Conservation (phyloP, 2,113 vertebrate genomes). For the Saccopteryx bilineata region DNA sequence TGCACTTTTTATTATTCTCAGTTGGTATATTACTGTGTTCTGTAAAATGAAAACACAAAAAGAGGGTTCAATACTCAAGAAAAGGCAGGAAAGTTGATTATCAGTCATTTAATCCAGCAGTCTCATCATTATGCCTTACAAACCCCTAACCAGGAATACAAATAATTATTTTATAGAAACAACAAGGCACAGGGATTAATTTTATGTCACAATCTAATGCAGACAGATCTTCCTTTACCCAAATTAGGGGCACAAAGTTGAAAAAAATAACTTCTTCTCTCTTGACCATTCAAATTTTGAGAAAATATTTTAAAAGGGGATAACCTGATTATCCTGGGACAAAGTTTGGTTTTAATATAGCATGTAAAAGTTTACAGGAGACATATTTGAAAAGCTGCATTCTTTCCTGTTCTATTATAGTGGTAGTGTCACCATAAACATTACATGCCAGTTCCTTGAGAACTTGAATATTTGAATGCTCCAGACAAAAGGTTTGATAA, state of each 20-base stretch:
- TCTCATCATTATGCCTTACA: background rate
- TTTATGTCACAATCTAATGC: background rate
- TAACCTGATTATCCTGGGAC: background rate
- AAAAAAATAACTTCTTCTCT: constrained; percentile 40
- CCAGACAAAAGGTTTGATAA: background rate
- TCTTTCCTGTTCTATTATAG: background rate
- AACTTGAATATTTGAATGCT: background rate
- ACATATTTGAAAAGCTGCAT: background rate
- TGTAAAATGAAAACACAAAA: constrained; percentile 51
- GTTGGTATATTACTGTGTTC: background rate
- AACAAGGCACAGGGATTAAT: background rate
- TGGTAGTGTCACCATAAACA: background rate
- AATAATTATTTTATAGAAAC: background rate
- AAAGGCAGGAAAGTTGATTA: background rate
- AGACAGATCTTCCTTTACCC: constrained; percentile 1
- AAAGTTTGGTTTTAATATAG: background rate
- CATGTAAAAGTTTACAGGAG: background rate
- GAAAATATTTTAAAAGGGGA: constrained; percentile 18
- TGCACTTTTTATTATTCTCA: constrained; percentile 16
- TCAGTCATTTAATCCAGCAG: constrained; percentile 15
- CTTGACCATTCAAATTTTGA: background rate
- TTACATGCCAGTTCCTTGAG: background rate
- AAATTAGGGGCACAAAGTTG: background rate
- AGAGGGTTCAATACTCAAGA: background rate
- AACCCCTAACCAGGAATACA: background rate